A percentile compares a stretch with the other conserved stretches of the same genome.
Conservation (phyloP, 2,888 invertebrate species). For the Germaria angustata region DNA sequence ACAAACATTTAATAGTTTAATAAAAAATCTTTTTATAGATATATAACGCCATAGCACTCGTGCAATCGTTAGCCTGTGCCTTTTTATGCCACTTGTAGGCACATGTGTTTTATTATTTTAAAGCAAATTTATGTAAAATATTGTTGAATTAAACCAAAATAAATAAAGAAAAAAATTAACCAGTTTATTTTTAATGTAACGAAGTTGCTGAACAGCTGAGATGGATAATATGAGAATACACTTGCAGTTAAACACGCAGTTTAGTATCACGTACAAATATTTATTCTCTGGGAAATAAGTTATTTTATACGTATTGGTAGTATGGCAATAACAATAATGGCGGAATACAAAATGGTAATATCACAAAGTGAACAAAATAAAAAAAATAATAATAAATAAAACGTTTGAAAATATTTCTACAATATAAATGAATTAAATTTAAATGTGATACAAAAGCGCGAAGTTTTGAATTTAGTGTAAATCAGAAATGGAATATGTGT, state of each 20-base stretch:
- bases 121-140: background rate
- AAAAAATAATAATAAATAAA: too few species aligned
- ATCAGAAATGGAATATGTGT: too few species aligned
- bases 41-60: background rate
- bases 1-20: constrained; percentile 36
- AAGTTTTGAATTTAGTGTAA: too few species aligned
- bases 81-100: background rate
- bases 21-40: background rate
- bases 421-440: too few species aligned
- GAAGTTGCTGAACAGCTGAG: constrained; percentile 10
- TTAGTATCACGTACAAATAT: background rate
- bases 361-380: too few species aligned
- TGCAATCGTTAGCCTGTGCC: background rate
- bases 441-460: too few species aligned
- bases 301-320: background rate
- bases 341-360: background rate
- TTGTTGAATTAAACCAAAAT: background rate
- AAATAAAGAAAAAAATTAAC: background rate
- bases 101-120: constrained; percentile 38
- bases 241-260: background rate
- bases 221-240: background rate
- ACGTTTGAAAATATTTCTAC: too few species aligned
- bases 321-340: background rate
- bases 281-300: too few species aligned
- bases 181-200: background rate